Base-by-base conservation (phyloP, 2,888 invertebrate genomes). In the Malachius bipustulatus region DNA sequence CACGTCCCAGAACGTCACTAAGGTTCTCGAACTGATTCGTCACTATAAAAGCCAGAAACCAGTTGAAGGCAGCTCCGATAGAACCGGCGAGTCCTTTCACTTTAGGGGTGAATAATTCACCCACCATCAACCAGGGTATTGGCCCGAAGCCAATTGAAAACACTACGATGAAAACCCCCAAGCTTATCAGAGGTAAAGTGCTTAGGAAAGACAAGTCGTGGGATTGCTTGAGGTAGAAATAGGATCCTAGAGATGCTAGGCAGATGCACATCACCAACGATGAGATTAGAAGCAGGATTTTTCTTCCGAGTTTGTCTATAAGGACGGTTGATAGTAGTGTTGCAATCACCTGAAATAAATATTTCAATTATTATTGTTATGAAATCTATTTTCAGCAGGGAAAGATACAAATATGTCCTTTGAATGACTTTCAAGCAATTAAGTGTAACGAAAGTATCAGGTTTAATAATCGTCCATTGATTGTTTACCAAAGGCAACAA, bases 101-200 rank as follows among this genome's bases (percentile, higher is more conserved):
- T 40, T 76, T 67, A 1, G 69, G 56, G 4, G 81, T 67, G 46
- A 83, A 75, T 26, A 82, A 65, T 55, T 82, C 81, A 30, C 79
- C 64, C 13, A 73, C 48, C 68, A 82, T 73, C 49, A 81, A 58
- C 78, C 81, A 80, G 1, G 81, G 81, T 14, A 82, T 73, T 0
- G 80, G 79, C 0, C 80, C 81, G 13, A 71, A 73, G 1, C 82
- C 82, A 14, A 74, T 57, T 0, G 76, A 73, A 49, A 77, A 82
- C 1, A 43, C 46, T 4, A 55, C 35, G 12, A 53, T 43, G 41
- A 46, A 57, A 6, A 47, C 15, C 1, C 50, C 44, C 6, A 57
- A 35, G 30, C 49, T 47, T 10, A 47, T 34, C 16, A 54, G 35
- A 6, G 52, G 56, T 12, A 56, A 30, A 24, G 42, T 45, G 24